phyloP scores from a whole-genome alignment of 2,888 invertebrate genomes.

The Balanococcus diminutus region DNA sequence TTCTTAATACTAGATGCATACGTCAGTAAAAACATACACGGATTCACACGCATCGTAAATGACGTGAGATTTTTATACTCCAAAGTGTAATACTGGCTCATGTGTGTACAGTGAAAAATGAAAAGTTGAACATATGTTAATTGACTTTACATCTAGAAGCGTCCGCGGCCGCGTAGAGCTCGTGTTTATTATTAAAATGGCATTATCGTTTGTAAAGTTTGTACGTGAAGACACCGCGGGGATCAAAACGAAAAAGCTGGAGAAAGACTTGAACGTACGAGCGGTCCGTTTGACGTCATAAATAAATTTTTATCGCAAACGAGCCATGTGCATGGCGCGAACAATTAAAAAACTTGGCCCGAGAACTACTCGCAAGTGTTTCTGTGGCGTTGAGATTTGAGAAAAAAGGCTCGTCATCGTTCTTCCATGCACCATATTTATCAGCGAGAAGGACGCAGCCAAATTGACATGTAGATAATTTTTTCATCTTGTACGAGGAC shows the following conservation, averaged over 20 bases:
- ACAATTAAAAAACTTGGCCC: conserved; percentile 13
- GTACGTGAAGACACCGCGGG: not conserved
- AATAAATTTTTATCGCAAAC: not conserved
- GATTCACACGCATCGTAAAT: conserved; percentile 23
- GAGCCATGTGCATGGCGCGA: conserved; percentile 1
- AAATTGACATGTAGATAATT: not conserved
- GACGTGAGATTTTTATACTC: not conserved
- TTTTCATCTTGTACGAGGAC: not conserved
- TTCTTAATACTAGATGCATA: not conserved
- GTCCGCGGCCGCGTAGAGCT: not conserved
- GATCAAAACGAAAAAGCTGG: not conserved
- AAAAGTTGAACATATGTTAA: conserved; percentile 2
- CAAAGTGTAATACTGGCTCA: not conserved
- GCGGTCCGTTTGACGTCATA: conserved; percentile 13
- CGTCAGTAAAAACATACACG: not conserved
- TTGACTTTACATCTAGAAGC: not conserved
- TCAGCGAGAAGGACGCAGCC: not conserved
- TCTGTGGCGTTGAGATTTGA: not conserved
- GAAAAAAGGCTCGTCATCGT: not conserved
- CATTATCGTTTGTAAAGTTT: not conserved
- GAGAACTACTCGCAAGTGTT: not conserved
- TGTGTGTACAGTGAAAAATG: not conserved
- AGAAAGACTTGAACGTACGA: not conserved
- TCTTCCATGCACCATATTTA: not conserved
- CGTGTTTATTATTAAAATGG: conserved; percentile 28